Evolutionary conservation across 2,797 vertebrate species (phyloP), one percentile per base, ranked within the genome.

Genomic region (Dendrocincla fuliginosa): DNA sequence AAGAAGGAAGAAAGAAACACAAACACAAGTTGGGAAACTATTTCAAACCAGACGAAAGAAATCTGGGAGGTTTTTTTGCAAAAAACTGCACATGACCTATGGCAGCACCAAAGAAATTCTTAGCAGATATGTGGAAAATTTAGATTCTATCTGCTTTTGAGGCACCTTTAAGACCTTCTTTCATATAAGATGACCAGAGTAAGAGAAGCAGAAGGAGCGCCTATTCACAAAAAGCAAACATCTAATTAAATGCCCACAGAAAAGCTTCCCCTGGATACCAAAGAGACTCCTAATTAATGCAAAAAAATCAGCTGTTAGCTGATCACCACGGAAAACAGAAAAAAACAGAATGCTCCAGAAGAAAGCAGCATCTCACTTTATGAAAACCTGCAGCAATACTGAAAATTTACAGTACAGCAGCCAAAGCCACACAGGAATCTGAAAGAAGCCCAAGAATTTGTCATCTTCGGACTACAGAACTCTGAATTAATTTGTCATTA

Each of bases 41-140:
- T 78, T 87, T 89, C 47, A 91, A 96, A 89, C 13, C 9, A 78
- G 13, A 27, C 17, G 18, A 44, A 74, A 82, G 24, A 93, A 77
- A 84, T 52, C 0, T 16, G 14, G 9, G 6, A 1, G 19, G 1
- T 0, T 16, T 35, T 35, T 57, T 68, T 71, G 1, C 20, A 69
- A 75, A 78, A 90, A 63, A 5, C 59, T 6, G 16, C 14, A 35
- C 0, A 0, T 70, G 47, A 69, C 10, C 60, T 71, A 53, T 8
- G 13, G 13, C 17, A 73, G 55, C 35, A n/a, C 30, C 44, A 84
- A 84, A 77, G 53, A 85, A 84, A 63, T n/a, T 74, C 50, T 41
- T 10, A 49, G 28, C 46, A 61, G 33, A 61, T 6, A 69, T 50
- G 19, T 35, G 4, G 35, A 32, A 59, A 80, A 77, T 33, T 64